Evolutionary conservation across 2,797 vertebrate species (phyloP), one percentile per base, ranked within the genome.

Genomic region (Apodemus agrarius): DNA sequence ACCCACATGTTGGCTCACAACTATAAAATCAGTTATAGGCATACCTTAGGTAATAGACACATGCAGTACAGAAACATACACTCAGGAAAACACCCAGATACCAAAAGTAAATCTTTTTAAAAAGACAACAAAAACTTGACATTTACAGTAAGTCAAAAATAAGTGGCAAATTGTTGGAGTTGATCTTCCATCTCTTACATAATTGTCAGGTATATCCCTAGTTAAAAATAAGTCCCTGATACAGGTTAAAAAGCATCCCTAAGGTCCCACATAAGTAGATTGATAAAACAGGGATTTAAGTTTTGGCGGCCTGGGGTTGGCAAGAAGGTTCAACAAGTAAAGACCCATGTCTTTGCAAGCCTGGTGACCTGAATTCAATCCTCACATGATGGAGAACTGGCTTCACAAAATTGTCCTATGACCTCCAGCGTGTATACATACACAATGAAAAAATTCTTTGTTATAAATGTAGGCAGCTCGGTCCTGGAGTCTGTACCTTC

Each of bases 251-350:
- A 85, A 52, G 40, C 49, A 95, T 94, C 69, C 57, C 76, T 78
- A 65, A 83, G 90, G 43, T 82, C 81, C 84, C 31, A 82, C 31
- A 31, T 84, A 94, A 83, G 34, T 84, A 92, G 81, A 90, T 31
- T 49, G 34, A 2, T 67, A 91, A 90, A 89, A 34, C 54, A 57
- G 75, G 67, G 17, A 54, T 94, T 94, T 94, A 75, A 93, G 94
- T 61, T 29, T 81, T 76, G 78, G 59, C 78, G 85, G 11, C 78
- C 81, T 92, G n/a, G 9, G 37, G n/a, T 52, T 57, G 12, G 13
- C 0, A 1, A n/a, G 34, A 69, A n/a, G 21, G 12, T 87, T 87
- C 34, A 87, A 37, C 34, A 87, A 37, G 34, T 87, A 17, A 54
- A 37, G 46, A 46, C 9, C 11, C 26, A 6, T 65, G 13, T n/a